Conservation (phyloP, 2,113 vertebrate species). For the Xiphias gladius region DNA sequence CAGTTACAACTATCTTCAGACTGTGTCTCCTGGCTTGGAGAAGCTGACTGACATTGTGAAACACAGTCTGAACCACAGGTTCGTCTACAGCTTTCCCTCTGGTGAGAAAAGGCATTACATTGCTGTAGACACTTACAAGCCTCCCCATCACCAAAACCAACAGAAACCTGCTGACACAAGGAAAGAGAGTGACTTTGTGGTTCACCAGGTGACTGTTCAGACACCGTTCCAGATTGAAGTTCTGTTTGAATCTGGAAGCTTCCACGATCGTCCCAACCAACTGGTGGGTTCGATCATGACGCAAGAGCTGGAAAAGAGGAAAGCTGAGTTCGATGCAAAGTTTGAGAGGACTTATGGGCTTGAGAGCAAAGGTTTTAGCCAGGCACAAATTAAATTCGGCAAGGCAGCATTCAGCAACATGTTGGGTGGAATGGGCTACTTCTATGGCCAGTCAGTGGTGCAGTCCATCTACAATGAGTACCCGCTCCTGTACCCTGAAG, state of each 20-base stretch:
- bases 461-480: conserved; percentile 82
- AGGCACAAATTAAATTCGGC: conserved; percentile 85
- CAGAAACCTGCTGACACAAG: conserved; percentile 76
- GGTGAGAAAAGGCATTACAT: conserved; percentile 86
- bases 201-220: conserved; percentile 93
- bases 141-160: conserved; percentile 79
- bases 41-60: conserved; percentile 90
- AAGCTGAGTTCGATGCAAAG: conserved; percentile 82
- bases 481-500: conserved; percentile 81
- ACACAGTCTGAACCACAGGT: conserved; percentile 87
- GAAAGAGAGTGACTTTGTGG: conserved; percentile 86
- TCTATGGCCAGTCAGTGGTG: conserved; percentile 90
- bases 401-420: conserved; percentile 92
- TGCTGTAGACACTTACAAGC: conserved; percentile 82
- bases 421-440: conserved; percentile 94
- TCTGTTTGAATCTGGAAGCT: conserved; percentile 92
- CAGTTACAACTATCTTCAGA: conserved; percentile 92
- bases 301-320: conserved; percentile 80
- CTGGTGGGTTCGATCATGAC: conserved; percentile 85
- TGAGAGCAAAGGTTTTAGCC: conserved; percentile 83
- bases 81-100: conserved; percentile 84
- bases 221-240: conserved; percentile 89
- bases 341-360: conserved; percentile 90
- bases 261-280: conserved; percentile 74
- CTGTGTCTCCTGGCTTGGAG: conserved; percentile 88